These are phyloP conservation scores for Mya arenaria DNA, from an alignment of 1,140 invertebrate genomes.

Conservation along the genomic window DNA sequence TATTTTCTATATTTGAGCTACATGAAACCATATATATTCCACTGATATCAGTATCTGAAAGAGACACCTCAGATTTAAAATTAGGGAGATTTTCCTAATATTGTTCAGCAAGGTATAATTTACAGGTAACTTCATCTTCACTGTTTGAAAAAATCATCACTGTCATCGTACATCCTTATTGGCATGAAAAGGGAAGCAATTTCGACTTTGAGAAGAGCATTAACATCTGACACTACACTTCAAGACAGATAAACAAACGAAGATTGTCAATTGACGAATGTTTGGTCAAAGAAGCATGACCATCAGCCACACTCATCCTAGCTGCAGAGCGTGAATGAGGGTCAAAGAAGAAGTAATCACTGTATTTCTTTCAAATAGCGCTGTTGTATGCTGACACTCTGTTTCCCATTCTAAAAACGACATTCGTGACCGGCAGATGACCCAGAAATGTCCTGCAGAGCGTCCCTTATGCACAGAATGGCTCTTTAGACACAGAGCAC, in stretches of 20 bases:
- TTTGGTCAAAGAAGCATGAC: not conserved
- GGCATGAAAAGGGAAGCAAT: not conserved
- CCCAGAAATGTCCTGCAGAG: not conserved
- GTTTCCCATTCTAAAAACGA: not conserved
- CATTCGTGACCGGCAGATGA: not conserved
- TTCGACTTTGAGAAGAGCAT: not conserved
- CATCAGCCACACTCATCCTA: not conserved
- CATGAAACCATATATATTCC: not conserved
- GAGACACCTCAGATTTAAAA: not conserved
- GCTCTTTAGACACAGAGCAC: not conserved
- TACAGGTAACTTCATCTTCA: not conserved
- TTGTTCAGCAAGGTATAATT: not conserved
- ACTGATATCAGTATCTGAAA: not conserved
- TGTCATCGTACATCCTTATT: not conserved
- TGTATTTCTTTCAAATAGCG: not conserved
- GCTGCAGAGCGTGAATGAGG: not conserved
- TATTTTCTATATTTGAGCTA: not conserved
- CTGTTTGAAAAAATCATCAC: not conserved
- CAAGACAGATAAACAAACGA: not conserved
- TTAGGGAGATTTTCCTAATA: too few relatives aligned
- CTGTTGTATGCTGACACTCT: not conserved
- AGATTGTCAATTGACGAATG: not conserved
- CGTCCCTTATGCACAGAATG: not conserved
- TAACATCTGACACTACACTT: not conserved
- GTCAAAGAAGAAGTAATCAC: not conserved